Evolutionary conservation across 1,140 invertebrate genomes (phyloP).

Genomic region (Diabrotica virgifera): DNA sequence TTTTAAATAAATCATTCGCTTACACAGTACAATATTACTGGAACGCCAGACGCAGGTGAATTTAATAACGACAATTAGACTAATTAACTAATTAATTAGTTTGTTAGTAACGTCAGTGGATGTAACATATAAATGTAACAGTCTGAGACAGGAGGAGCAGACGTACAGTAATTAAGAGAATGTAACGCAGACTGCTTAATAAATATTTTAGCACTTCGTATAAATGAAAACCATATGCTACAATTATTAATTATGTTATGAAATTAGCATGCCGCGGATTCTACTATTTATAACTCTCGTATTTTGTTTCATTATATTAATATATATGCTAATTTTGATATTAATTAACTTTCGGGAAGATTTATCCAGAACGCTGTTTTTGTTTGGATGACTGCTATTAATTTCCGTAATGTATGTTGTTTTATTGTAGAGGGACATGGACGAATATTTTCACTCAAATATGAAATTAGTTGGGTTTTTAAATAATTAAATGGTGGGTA

Average conservation of each 20-base stretch:
- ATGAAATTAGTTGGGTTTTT: too few relatives aligned
- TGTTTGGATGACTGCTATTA: slow-evolving; percentile 10
- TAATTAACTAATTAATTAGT: slow-evolving; percentile 21
- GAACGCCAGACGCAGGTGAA: slow-evolving; percentile 5
- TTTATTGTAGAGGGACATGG: too few relatives aligned
- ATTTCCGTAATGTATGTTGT: neutral
- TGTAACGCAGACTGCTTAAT: slow-evolving; percentile 14
- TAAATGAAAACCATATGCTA: slow-evolving; percentile 21
- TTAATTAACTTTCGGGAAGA: slow-evolving; percentile 19
- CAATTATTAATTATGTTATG: slow-evolving; percentile 21
- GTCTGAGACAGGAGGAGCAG: slow-evolving; percentile 6
- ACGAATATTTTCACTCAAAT: too few relatives aligned
- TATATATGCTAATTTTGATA: slow-evolving; percentile 21
- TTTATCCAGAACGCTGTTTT: slow-evolving; percentile 9
- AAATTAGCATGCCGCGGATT: slow-evolving; percentile 18
- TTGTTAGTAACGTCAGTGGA: slow-evolving; percentile 10
- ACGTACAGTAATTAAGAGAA: slow-evolving; percentile 16
- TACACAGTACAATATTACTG: neutral
- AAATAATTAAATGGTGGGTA: too few relatives aligned
- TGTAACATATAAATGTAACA: slow-evolving; percentile 8
- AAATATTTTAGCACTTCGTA: slow-evolving; percentile 19
- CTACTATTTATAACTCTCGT: slow-evolving; percentile 20
- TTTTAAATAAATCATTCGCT: too few relatives aligned
- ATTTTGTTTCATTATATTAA: slow-evolving; percentile 23
- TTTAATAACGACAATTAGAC: slow-evolving; percentile 14